Conservation (phyloP, 1,140 invertebrate genomes). For the Cotesia glomerata region DNA sequence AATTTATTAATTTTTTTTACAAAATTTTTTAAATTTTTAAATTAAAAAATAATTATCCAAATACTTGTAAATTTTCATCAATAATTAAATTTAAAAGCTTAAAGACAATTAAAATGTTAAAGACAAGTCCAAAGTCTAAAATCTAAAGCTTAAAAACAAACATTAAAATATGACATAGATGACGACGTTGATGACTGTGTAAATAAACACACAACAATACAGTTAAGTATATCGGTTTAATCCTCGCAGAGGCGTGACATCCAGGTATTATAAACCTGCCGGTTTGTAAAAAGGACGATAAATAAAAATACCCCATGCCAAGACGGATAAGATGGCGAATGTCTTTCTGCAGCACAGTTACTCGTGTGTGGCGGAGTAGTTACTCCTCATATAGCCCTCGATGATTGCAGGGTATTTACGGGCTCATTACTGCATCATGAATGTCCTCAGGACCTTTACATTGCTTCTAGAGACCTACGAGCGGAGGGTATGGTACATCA, state of each 20-base stretch:
- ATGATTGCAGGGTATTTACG: constrained; percentile 38
- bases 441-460: too few species aligned
- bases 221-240: too few species aligned
- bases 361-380: too few species aligned
- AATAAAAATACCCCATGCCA: constrained; percentile 3
- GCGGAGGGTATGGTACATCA: too few species aligned
- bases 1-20: too few species aligned
- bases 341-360: neutral
- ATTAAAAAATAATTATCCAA: too few species aligned
- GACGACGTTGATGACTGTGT: neutral
- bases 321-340: neutral
- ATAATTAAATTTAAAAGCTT: too few species aligned
- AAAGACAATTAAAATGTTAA: too few species aligned
- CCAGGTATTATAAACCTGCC: constrained; percentile 33
- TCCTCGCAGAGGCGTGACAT: constrained; percentile 33
- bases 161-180: neutral
- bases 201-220: too few species aligned
- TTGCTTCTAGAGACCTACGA: too few species aligned
- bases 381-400: constrained; percentile 1
- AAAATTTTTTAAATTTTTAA: too few species aligned
- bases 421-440: constrained; percentile 33
- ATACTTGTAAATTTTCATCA: too few species aligned
- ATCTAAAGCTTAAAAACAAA: neutral
- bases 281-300: neutral
- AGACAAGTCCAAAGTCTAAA: neutral